A percentile compares a stretch with the other conserved stretches of the same genome.
Conservation (phyloP, 2,113 vertebrate genomes). For the Puntigrus tetrazona region DNA sequence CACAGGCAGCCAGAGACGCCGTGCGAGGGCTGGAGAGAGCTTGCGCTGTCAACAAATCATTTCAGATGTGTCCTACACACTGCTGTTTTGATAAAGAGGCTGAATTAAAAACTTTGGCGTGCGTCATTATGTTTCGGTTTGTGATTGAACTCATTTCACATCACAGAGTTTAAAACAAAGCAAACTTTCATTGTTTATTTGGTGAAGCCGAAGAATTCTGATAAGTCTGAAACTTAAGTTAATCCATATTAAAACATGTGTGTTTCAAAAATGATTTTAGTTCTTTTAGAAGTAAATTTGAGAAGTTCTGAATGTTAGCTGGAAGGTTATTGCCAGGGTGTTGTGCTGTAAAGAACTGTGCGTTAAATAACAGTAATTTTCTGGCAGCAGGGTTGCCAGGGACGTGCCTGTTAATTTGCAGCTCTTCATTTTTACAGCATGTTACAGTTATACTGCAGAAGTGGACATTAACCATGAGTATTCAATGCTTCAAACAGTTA, state of each 20-base stretch:
- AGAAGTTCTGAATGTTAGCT: not conserved
- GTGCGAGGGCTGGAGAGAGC: conserved; percentile 23
- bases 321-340: no score
- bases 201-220: not conserved
- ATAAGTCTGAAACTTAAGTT: not conserved
- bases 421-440: no score
- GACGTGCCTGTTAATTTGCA: no score
- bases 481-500: no score
- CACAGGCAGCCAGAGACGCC: not conserved
- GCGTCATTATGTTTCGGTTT: not conserved
- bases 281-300: not conserved
- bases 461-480: no score
- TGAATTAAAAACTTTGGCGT: not conserved
- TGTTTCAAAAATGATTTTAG: not conserved
- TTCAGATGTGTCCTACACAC: not conserved
- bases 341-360: no score
- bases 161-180: conserved; percentile 5
- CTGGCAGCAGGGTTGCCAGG: no score
- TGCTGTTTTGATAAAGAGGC: not conserved
- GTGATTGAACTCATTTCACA: not conserved
- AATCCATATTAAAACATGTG: not conserved
- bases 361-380: no score
- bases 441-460: no score
- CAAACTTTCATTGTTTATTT: not conserved
- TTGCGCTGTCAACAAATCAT: not conserved